Percentiles rank a stretch among this genome's conserved stretches.
Conservation (phyloP, 2,797 vertebrate genomes). For the Syndactyla subalaris region DNA sequence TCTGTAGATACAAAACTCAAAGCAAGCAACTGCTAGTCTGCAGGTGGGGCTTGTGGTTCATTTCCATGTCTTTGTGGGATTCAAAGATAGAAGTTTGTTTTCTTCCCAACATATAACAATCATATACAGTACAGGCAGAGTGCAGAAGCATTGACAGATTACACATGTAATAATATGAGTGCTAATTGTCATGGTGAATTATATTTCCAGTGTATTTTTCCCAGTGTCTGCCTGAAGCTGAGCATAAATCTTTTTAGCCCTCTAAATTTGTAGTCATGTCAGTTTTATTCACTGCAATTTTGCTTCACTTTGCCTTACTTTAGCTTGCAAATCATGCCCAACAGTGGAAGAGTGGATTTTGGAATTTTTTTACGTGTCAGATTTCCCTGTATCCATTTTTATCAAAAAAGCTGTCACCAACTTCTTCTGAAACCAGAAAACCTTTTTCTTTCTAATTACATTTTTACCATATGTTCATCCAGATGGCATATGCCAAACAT, state of each 20-base stretch:
- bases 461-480: slow-evolving; percentile 74
- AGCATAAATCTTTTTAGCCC: not conserved
- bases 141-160: not conserved
- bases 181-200: not conserved
- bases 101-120: not conserved
- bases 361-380: slow-evolving; percentile 21
- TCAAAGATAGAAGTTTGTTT: not conserved
- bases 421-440: slow-evolving; percentile 58
- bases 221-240: not conserved
- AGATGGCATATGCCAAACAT: slow-evolving; percentile 70
- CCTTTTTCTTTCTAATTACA: slow-evolving; percentile 67
- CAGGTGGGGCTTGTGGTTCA: not conserved
- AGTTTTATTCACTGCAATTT: slow-evolving; percentile 15
- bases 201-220: not conserved
- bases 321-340: not conserved
- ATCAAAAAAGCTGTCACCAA: slow-evolving; percentile 57
- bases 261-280: not conserved
- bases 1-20: not conserved
- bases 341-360: slow-evolving; percentile 4
- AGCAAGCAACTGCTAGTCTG: not conserved
- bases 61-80: not conserved
- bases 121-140: not conserved
- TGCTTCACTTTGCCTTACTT: not conserved
- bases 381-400: slow-evolving; percentile 59
- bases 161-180: not conserved